Evolutionary conservation across 2,113 vertebrate genomes (phyloP), one percentile per base, ranked within the genome.

Genomic region (Mellivora capensis): DNA sequence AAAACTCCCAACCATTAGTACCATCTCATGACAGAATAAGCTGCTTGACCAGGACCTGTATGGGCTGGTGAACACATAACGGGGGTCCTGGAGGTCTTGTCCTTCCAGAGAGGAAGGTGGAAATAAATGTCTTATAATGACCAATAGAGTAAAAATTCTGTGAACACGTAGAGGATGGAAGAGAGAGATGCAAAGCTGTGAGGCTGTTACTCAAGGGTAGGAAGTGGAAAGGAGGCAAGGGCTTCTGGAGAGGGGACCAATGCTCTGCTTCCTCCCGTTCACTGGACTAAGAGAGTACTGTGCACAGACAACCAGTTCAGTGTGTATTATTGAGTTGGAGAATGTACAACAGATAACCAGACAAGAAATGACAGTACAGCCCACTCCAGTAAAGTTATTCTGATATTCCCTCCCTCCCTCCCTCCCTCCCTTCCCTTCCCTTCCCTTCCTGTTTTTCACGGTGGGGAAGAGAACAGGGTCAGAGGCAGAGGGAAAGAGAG

Each of bases 121-220:
- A 44, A n/a, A 42, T 8, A 21, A 10, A 81, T 54, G 10, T 7
- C n/a, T 88, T 34, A 20, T 31, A 54, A 62, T 5, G 14, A 2
- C 1, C 1, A 27, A 39, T 29, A 44, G 2, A 52, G 31, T 10
- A 6, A 9, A 25, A 27, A 15, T 15, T 54, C 57, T 29, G 2
- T 0, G 4, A 67, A 20, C 57, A 87, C n/a, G 21, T 0, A 4
- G 0, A 54, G 42, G n/a, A 15, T 4, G 23, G 21, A 10, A 54
- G 76, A 15, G 76, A 77, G 44, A 80, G 31, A 76, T 3, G 4
- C 1, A 6, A 18, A 52, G 20, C 15, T 4, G 2, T 7, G 7
- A 72, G 31, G 39, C 0, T 17, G 31, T 64, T 23, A 5, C 29
- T 4, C 21, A 69, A 2, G 4, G 17, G 34, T 3, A 34, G 47